Percentiles rank a stretch among this genome's conserved stretches.
Evolutionary conservation across 2,113 vertebrate genomes (phyloP).

Genomic region (Neolamprologus fasciatus): DNA sequence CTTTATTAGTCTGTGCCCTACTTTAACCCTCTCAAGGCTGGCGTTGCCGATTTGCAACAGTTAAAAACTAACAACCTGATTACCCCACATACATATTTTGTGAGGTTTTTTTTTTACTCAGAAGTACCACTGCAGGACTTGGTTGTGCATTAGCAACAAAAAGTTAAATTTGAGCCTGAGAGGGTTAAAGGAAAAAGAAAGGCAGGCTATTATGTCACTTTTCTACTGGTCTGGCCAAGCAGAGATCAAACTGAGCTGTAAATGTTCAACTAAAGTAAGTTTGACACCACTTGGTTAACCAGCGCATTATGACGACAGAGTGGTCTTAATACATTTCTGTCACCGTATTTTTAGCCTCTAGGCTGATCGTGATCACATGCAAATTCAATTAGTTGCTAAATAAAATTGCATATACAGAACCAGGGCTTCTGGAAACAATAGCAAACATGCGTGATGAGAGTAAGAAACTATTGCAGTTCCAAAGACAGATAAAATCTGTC

Average conservation of each 20-base stretch:
- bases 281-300: background rate
- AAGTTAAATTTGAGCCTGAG: background rate
- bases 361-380: background rate
- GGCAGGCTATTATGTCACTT: accelerated
- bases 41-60: background rate
- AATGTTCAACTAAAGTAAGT: background rate
- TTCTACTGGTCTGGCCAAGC: background rate
- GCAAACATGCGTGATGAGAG: background rate
- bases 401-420: background rate
- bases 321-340: accelerated
- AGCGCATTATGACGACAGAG: background rate
- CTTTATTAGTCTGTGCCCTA: background rate
- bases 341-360: accelerated
- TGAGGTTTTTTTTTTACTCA: background rate
- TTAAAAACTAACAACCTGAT: background rate
- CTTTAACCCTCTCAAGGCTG: accelerated
- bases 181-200: background rate
- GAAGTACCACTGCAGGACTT: background rate
- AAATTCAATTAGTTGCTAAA: background rate
- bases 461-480: background rate
- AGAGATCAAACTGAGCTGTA: background rate
- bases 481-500: background rate
- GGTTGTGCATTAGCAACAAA: background rate
- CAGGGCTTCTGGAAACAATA: background rate
- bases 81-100: background rate